Conservation (phyloP, 1,140 invertebrate genomes). For the Zophobas atratus region DNA sequence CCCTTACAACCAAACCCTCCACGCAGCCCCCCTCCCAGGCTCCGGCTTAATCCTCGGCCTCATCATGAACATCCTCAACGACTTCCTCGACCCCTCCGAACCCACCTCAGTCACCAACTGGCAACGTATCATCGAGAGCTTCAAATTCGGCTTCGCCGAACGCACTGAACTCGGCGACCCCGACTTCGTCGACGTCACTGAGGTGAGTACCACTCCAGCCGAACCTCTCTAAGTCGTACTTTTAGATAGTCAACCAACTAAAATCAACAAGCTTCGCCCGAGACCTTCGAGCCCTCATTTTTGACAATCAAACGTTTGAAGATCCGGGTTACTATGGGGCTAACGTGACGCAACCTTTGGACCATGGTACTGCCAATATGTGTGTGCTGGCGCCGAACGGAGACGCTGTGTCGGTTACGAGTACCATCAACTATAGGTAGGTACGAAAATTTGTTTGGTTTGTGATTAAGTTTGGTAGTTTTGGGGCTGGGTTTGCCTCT, state of each 20-base stretch:
- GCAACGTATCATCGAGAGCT: slow-evolving; percentile 91
- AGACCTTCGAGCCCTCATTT: slow-evolving; percentile 70
- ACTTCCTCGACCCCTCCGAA: slow-evolving; percentile 69
- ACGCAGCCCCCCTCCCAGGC: slow-evolving; percentile 85
- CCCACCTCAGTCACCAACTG: slow-evolving; percentile 67
- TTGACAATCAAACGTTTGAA: slow-evolving; percentile 79
- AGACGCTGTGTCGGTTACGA: slow-evolving; percentile 94
- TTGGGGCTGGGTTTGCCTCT: slow-evolving; percentile 83
- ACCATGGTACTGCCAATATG: slow-evolving; percentile 93
- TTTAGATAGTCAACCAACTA: slow-evolving; percentile 76
- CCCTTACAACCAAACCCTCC: slow-evolving; percentile 76
- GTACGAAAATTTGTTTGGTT: slow-evolving; percentile 61
- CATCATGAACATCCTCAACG: slow-evolving; percentile 87
- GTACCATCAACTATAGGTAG: slow-evolving; percentile 94
- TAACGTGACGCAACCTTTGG: slow-evolving; percentile 62
- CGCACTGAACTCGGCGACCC: slow-evolving; percentile 91
- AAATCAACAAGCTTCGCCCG: slow-evolving; percentile 77
- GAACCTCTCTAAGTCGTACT: slow-evolving; percentile 1
- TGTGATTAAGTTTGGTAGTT: slow-evolving; percentile 65
- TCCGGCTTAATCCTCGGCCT: slow-evolving; percentile 86
- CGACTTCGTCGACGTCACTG: slow-evolving; percentile 68
- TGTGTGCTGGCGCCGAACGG: slow-evolving; percentile 89
- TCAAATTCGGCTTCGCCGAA: slow-evolving; percentile 96
- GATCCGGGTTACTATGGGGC: slow-evolving; percentile 81
- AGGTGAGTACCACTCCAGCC: not conserved